Percentiles rank a stretch among this genome's conserved stretches.
Conservation (phyloP, 1,140 invertebrate genomes). For the Thalassaphorura encarpata region DNA sequence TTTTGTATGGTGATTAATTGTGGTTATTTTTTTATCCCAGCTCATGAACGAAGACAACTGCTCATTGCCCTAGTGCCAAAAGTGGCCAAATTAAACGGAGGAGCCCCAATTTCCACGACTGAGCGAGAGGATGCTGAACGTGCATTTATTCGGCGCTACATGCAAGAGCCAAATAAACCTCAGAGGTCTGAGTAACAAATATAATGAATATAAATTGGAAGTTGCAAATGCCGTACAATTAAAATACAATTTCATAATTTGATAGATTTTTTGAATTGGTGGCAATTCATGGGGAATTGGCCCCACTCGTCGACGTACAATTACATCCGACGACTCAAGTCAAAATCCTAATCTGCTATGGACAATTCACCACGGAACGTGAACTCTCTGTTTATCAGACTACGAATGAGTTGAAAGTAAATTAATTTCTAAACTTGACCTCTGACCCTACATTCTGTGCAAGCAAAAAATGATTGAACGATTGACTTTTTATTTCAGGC, state of each 20-base stretch:
- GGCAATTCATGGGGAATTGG: conserved; percentile 69
- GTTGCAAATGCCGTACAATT: background rate
- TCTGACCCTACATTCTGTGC: background rate
- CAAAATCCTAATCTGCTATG: conserved; percentile 69
- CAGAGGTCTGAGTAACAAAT: conserved; percentile 8
- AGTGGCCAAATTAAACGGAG: conserved; percentile 74
- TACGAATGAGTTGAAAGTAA: conserved; percentile 57
- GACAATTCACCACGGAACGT: conserved; percentile 55
- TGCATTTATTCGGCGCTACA: conserved; percentile 75
- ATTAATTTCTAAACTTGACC: background rate
- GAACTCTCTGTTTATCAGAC: conserved; percentile 40
- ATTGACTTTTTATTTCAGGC: conserved; percentile 17
- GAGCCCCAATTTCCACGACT: conserved; percentile 65
- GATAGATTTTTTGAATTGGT: conserved; percentile 67
- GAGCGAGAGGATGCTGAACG: conserved; percentile 86
- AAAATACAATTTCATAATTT: background rate
- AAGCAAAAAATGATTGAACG: background rate
- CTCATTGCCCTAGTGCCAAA: conserved; percentile 77
- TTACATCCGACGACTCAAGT: conserved; percentile 73
- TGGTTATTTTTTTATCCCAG: conserved; percentile 13
- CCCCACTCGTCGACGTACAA: conserved; percentile 75
- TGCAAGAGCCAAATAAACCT: conserved; percentile 74
- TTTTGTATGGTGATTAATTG: no score
- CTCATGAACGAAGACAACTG: conserved; percentile 68
- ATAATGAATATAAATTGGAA: background rate